Base-by-base conservation (phyloP, 1,140 invertebrate genomes). In the Chymomyza costata region DNA sequence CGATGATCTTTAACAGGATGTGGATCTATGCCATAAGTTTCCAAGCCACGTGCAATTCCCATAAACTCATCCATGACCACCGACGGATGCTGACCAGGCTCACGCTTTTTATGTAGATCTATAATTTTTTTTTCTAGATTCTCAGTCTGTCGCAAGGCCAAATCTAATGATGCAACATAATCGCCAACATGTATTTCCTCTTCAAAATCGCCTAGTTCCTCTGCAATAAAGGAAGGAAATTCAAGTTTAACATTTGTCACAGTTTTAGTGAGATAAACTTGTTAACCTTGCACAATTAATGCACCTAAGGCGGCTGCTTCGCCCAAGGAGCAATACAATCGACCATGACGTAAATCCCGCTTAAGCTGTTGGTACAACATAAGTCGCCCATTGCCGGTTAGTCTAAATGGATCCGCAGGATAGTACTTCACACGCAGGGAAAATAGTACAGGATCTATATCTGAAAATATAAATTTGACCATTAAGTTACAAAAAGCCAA, bases 21-120 rank as follows among this genome's bases (percentile, higher is more conserved):
- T 1, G 97, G 97, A 88, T 99, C 97, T 18, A 99, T 93, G 8
- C 97, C 97, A 83, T 99, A 99, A 0, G 97, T 98, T 76, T 98
- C 97, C 28, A 99, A 88, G 47, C 93, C 90, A 19, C 93, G 92
- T 13, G 96, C 95, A 43, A 86, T 86, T 14, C 73, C 60, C 50
- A 86, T 60, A 49, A 86, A 86, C 43, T 86, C 84, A 43, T 86
- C 70, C 64, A 82, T 78, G 0, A 67, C 76, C 1, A 70, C 48
- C 2, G 59, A 56, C 0, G 68, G 59, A 47, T 84, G 65, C 43
- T 85, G 81, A 1, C 65, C 64, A n/a, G 73, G 62, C 34, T 82
- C 66, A 1, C 91, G 88, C 65, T 91, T 94, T 81, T 94, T 91
- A 86, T 99, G 96, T 41, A 96, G 86, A 65, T 97, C 94, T 87